These are phyloP conservation scores for Drosophila persimilis DNA, from an alignment of 1,140 invertebrate species.

Conservation along the genomic window DNA sequence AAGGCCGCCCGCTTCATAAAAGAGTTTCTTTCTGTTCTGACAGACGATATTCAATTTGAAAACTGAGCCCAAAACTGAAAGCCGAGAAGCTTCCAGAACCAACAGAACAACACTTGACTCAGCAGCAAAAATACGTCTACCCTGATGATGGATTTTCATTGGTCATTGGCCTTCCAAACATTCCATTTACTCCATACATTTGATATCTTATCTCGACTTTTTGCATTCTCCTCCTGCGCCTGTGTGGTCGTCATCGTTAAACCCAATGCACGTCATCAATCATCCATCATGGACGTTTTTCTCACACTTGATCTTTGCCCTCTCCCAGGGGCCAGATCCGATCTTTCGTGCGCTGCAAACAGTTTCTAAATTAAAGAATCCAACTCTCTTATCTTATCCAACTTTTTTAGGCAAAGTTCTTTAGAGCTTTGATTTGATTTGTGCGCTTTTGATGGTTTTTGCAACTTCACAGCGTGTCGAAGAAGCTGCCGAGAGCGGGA, in stretches of 20 bases:
- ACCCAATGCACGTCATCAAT: neutral
- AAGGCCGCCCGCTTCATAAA: too few species aligned
- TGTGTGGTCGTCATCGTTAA: neutral
- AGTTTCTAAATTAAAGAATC: slow-evolving; percentile 20
- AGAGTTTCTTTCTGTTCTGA: slow-evolving; percentile 1
- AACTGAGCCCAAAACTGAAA: too few species aligned
- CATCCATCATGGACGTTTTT: neutral
- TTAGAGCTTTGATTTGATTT: too few species aligned
- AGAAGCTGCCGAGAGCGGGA: too few species aligned
- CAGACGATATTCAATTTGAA: neutral
- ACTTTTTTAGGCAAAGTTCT: too few species aligned
- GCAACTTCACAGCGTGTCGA: too few species aligned
- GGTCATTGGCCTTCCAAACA: slow-evolving; percentile 38
- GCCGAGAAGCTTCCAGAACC: slow-evolving; percentile 34
- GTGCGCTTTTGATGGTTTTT: too few species aligned
- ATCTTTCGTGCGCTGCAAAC: slow-evolving; percentile 11
- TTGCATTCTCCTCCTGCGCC: slow-evolving; percentile 17
- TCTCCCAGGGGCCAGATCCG: neutral
- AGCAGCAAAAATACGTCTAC: neutral
- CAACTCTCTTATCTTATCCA: slow-evolving; percentile 27
- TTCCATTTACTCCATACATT: neutral
- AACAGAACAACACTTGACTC: slow-evolving; percentile 21
- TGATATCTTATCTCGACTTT: slow-evolving; percentile 30
- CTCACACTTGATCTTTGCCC: slow-evolving; percentile 20
- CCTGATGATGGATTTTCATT: slow-evolving; percentile 8